Percentiles rank a stretch among this genome's conserved stretches.
Evolutionary conservation across 2,888 invertebrate genomes (phyloP).

Genomic region (Willowsia nigromaculata): DNA sequence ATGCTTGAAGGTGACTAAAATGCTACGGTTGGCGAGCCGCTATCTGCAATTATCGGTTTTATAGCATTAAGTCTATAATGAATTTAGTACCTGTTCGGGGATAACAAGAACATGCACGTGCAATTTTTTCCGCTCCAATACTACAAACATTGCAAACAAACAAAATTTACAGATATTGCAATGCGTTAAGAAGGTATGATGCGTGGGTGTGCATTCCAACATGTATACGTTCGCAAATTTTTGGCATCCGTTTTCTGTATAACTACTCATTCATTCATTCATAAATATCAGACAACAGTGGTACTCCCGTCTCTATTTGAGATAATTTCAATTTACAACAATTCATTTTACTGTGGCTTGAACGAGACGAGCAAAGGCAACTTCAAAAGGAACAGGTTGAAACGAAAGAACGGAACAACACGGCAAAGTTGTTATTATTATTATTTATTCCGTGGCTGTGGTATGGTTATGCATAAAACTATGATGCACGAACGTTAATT

Average conservation of each 20-base stretch:
- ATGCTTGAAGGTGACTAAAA: too few species aligned
- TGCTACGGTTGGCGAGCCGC: too few species aligned
- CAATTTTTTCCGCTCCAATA: not conserved
- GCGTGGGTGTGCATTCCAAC: constrained; percentile 23
- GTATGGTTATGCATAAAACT: too few species aligned
- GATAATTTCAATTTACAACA: constrained; percentile 16
- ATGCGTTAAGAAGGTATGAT: not conserved
- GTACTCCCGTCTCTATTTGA: not conserved
- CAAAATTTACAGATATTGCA: too few species aligned
- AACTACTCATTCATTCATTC: constrained; percentile 14
- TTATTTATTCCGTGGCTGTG: too few species aligned
- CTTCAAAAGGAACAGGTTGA: constrained; percentile 7
- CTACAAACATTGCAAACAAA: not conserved
- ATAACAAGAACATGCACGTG: too few species aligned
- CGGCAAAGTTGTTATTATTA: too few species aligned
- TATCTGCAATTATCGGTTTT: too few species aligned
- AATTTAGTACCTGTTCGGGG: too few species aligned
- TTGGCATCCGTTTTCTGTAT: not conserved
- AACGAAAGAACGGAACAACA: not conserved
- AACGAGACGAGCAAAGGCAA: too few species aligned
- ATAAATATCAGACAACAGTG: not conserved
- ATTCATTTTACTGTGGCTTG: not conserved
- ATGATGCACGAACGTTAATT: too few species aligned
- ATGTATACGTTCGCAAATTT: not conserved
- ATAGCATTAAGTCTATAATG: too few species aligned